Evolutionary conservation across 2,113 vertebrate genomes (phyloP).

Genomic region (Eidolon helvum): DNA sequence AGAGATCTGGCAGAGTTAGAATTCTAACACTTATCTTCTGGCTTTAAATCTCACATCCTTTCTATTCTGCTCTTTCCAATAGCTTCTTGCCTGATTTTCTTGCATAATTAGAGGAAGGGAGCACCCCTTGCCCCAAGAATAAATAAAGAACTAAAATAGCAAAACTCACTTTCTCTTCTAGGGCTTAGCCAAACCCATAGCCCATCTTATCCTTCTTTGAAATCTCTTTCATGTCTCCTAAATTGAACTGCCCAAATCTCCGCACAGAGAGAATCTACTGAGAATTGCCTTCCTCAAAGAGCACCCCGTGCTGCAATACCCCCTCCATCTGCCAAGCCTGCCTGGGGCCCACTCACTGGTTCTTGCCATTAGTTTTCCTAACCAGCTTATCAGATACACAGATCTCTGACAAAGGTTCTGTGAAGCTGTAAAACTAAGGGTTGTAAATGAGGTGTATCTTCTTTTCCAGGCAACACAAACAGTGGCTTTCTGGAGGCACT

Average conservation of each 20-base stretch:
- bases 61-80: not conserved
- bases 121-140: not conserved
- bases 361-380: not conserved
- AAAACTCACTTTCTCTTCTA: not conserved
- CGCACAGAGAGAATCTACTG: not conserved
- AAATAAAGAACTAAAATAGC: not conserved
- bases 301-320: not conserved
- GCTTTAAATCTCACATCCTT: not conserved
- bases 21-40: not conserved
- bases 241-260: not conserved
- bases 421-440: not conserved
- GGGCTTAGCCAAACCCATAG: not conserved
- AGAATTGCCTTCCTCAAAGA: not conserved
- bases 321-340: not conserved
- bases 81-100: not conserved
- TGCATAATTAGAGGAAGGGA: not conserved
- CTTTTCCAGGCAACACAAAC: not conserved
- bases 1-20: too few relatives aligned
- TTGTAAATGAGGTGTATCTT: not conserved
- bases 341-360: too few relatives aligned
- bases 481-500: not conserved
- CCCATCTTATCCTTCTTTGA: not conserved
- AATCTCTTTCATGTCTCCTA: not conserved
- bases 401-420: not conserved
- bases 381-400: not conserved